Conservation (phyloP, 2,888 invertebrate species). For the Drosophila nr. perissopoda region DNA sequence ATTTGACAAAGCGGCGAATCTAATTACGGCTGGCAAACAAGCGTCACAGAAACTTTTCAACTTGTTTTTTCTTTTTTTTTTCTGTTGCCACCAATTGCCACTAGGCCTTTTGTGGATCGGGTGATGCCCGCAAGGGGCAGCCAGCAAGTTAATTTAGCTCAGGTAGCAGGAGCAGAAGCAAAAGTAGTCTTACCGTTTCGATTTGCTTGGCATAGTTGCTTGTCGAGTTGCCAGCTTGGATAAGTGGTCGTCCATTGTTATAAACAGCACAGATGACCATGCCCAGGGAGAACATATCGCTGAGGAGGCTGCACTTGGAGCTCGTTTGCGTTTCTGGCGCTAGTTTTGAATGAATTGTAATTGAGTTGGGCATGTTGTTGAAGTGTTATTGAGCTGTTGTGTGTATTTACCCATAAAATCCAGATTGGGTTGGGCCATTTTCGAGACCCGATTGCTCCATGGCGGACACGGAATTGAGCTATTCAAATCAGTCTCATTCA, state of each 20-base stretch:
- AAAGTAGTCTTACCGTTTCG: slow-evolving; percentile 90
- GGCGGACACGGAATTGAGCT: slow-evolving; percentile 92
- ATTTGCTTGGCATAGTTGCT: slow-evolving; percentile 95
- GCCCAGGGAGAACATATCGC: slow-evolving; percentile 98
- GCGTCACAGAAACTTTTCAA: slow-evolving; percentile 50
- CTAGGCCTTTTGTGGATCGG: slow-evolving; percentile 45
- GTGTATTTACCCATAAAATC: slow-evolving; percentile 93
- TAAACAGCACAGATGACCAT: slow-evolving; percentile 97
- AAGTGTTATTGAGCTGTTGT: not conserved
- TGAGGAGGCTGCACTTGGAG: slow-evolving; percentile 92
- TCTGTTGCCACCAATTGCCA: slow-evolving; percentile 66
- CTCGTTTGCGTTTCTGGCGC: slow-evolving; percentile 97
- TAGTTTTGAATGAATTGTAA: slow-evolving; percentile 82
- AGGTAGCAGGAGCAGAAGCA: not conserved
- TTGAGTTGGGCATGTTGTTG: slow-evolving; percentile 1
- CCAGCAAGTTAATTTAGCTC: slow-evolving; percentile 56
- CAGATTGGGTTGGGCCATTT: slow-evolving; percentile 97
- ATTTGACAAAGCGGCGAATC: slow-evolving; percentile 77
- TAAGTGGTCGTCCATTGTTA: slow-evolving; percentile 94
- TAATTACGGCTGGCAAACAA: slow-evolving; percentile 78
- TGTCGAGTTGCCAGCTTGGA: slow-evolving; percentile 95
- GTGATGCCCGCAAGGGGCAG: slow-evolving; percentile 1
- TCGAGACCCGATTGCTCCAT: slow-evolving; percentile 96
- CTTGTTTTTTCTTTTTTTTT: not conserved
- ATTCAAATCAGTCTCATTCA: slow-evolving; percentile 89